Evolutionary conservation across 2,797 vertebrate species (phyloP), one percentile per base, ranked within the genome.

Genomic region (Smutsia temminckii): DNA sequence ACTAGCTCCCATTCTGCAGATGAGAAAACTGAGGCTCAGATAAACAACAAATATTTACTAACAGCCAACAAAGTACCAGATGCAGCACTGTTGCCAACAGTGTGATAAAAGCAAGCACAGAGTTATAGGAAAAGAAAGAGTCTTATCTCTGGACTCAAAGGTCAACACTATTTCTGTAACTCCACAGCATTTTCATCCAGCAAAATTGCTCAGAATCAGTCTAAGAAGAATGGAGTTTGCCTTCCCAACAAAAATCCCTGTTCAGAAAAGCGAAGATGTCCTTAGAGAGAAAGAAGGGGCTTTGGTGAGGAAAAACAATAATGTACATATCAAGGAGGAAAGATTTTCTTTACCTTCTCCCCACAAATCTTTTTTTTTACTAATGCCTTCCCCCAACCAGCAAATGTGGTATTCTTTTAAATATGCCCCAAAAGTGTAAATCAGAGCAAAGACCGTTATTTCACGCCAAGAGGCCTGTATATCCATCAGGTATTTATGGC

Each of bases 401-500:
- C n/a, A 74, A 92, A 91, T 49, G 64, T 91, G 69, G 51, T 46
- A 57, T 96, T 95, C 61, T 94, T 66, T 80, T 87, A 88, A 75
- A 95, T 79, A 87, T n/a, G 57, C n/a, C 64, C 49, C 92, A 21
- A 77, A 85, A 91, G 89, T 86, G 42, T 92, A 75, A 93, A 95
- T 92, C 71, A 94, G 59, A 95, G 32, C 25, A 85, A 80, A 94
- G 93, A 74, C 72, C 75, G 10, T 46, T 80, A 64, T 84, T 95
- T 95, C 78, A 85, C 2, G 16, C 68, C 63, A 81, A 90, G 57
- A 90, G 83, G 37, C 81, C 68, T 93, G 53, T 69, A 71, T 91
- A 93, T 95, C 34, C 53, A 88, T 87, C 83, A 83, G 95, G 78
- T 94, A 93, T 89, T 96, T 94, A 94, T 69, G 85, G 95, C 11